Evolutionary conservation across 2,888 invertebrate genomes (phyloP), one percentile per base, ranked within the genome.

Genomic region (Chirona hameri): DNA sequence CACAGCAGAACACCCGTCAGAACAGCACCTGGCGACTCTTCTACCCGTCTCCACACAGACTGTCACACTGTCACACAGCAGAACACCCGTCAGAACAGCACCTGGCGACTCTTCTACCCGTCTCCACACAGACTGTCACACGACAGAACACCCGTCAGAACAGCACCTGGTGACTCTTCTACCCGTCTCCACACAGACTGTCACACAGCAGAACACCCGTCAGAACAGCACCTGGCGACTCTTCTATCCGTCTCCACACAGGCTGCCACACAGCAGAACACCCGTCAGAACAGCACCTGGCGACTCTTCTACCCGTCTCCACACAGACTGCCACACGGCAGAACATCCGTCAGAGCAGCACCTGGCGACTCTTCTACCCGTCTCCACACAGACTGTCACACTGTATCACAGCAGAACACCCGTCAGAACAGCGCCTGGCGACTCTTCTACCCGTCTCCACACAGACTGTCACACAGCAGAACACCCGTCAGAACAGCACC

Each of bases 381-480:
- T 93, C 92, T 0, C 96, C 98, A n/a, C 98, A 98, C n/a, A 97
- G 90, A 87, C 92, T 93, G 88, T 96, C 93, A 86, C 97, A 98
- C 93, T 96, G 86, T 55, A 87, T 82, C 72, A 48, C 79, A 72
- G 52, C 7, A 18, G 18, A 52, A 12, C 5, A 52, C 52, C 15
- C 12, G 52, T 52, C 52, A 52, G 52, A 52, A 52, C 52, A 52
- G 39, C 39, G 7, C 39, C 39, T 39, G 39, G 39, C 39, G 39
- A 39, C 39, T 39, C 39, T 39, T 39, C 39, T 39, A 7, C 7
- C 39, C 39, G 39, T 39, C 2, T 7, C 39, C 39, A 39, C 39
- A 39, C 39, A 39, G 39, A 39, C 39, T 39, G 39, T 39, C 39
- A 39, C 39, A 39, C 39, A 39, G 39, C 39, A 39, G 39, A 39